Base-by-base conservation (phyloP, 2,888 invertebrate genomes). In the Thymelicus acteon region DNA sequence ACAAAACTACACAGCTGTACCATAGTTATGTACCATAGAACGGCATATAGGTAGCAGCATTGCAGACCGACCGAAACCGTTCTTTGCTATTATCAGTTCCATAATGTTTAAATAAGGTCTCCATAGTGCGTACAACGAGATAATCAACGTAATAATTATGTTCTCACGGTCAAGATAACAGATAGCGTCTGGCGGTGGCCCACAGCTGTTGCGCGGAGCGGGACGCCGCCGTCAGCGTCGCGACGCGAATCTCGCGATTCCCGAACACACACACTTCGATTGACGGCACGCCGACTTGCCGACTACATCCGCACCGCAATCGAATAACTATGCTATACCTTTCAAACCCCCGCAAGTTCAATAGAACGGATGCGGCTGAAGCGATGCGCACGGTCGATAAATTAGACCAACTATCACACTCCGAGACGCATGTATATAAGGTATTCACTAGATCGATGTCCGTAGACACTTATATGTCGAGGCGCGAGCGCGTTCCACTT, bases 101-200 rank as follows among this genome's bases (percentile, higher is more conserved):
- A 69, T 49, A 70, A 3, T 58, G 70, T 70, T 70, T 70, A 58
- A 69, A 63, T 58, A 72, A 66, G 44, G 60, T 71, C 62, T 60
- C 64, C 72, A 73, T 73, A 68, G 60, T 54, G 54, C 19, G 54
- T 71, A 69, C 57, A 67, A 73, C 57, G 49, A 62, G 62, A 62
- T 69, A 74, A 73, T 72, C 71, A 77, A 75, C 76, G 78, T 78
- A 83, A 83, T 85, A 84, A 86, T 82, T 80, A 80, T 86, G 81
- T 77, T 90, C 93, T 92, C 92, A 93, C 93, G 90, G 91, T 91
- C 86, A 92, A 91, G 88, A 88, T 89, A 89, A 88, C 78, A 83
- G 87, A 88, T 85, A 74, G 72, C 74, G 72, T 60, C 65, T 76
- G 77, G 75, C 72, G 72, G 86, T 85, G 85, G 86, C 82, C 83